Percentiles rank a stretch among this genome's conserved stretches.
Conservation (phyloP, 1,140 invertebrate species). For the Drosophila arawakana region DNA sequence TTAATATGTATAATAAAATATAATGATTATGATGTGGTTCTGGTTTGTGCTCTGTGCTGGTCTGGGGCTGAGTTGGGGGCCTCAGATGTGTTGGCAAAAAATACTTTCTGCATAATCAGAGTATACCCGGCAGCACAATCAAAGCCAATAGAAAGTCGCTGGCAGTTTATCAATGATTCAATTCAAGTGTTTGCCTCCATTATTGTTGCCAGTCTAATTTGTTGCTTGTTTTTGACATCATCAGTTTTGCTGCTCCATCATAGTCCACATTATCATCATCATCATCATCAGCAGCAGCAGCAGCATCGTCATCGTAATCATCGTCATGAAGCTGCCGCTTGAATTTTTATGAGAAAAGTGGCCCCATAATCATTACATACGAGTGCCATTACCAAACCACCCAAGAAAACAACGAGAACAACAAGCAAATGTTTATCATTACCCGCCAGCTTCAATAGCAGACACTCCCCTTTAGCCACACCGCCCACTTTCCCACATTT, state of each 20-base stretch:
- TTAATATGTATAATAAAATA: slow-evolving; percentile 69
- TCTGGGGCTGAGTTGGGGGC: neutral
- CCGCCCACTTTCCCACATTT: slow-evolving; percentile 23
- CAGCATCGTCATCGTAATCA: no score
- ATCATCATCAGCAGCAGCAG: slow-evolving; percentile 40
- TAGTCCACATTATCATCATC: slow-evolving; percentile 34
- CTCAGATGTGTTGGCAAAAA: slow-evolving; percentile 33
- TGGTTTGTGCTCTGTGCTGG: neutral
- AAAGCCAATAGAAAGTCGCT: slow-evolving; percentile 52
- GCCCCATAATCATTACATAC: slow-evolving; percentile 79
- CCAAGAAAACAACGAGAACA: slow-evolving; percentile 29
- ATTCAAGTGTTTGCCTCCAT: slow-evolving; percentile 65
- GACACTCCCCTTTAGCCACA: neutral
- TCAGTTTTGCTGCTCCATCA: slow-evolving; percentile 45
- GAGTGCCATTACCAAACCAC: slow-evolving; percentile 58
- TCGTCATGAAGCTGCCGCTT: slow-evolving; percentile 58
- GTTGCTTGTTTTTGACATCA: slow-evolving; percentile 77
- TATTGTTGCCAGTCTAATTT: slow-evolving; percentile 64
- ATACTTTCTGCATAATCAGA: slow-evolving; percentile 41
- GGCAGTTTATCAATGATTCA: slow-evolving; percentile 71
- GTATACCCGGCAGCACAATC: slow-evolving; percentile 51
- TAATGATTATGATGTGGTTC: slow-evolving; percentile 71
- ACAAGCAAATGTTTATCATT: slow-evolving; percentile 70
- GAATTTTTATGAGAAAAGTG: slow-evolving; percentile 80
- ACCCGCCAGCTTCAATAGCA: slow-evolving; percentile 40